These are phyloP conservation scores for Argynnis bischoffii DNA, from an alignment of 2,888 invertebrate species.

Conservation along the genomic window DNA sequence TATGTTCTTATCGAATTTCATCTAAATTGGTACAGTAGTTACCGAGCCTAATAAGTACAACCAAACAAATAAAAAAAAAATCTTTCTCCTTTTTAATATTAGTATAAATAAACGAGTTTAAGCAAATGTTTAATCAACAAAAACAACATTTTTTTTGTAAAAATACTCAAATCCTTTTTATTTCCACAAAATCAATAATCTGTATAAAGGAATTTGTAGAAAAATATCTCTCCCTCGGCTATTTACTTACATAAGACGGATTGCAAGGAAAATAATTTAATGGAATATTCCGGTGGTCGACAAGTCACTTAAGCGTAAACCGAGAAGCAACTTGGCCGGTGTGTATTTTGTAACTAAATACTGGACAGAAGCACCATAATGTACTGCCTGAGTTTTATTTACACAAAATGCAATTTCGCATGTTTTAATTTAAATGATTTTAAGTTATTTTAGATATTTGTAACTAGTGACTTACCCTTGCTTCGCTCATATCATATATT, in stretches of 20 bases:
- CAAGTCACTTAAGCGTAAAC: slow-evolving; percentile 78
- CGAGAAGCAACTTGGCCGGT: slow-evolving; percentile 55
- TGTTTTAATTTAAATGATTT: slow-evolving; percentile 16
- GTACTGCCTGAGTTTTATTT: slow-evolving; percentile 66
- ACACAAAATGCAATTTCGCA: slow-evolving; percentile 48
- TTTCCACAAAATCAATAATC: no score
- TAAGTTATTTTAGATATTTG: background rate
- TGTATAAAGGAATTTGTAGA: background rate
- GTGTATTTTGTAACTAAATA: slow-evolving; percentile 73
- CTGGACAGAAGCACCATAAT: slow-evolving; percentile 66
- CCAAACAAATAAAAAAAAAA: no score
- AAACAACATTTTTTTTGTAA: no score
- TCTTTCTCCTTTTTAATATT: no score
- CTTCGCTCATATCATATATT: no score
- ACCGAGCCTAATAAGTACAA: no score
- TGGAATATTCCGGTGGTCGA: slow-evolving; percentile 75
- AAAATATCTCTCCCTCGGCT: slow-evolving; percentile 43
- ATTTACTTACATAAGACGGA: slow-evolving; percentile 57
- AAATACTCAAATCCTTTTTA: no score
- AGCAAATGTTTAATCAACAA: no score
- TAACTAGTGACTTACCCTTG: no score
- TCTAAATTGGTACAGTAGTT: no score
- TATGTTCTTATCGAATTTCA: no score
- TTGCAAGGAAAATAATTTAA: slow-evolving; percentile 78
- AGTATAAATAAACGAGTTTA: no score